Percentiles rank a stretch among this genome's conserved stretches.
phyloP scores from a whole-genome alignment of 2,113 vertebrate genomes.

The Piprites chloris region DNA sequence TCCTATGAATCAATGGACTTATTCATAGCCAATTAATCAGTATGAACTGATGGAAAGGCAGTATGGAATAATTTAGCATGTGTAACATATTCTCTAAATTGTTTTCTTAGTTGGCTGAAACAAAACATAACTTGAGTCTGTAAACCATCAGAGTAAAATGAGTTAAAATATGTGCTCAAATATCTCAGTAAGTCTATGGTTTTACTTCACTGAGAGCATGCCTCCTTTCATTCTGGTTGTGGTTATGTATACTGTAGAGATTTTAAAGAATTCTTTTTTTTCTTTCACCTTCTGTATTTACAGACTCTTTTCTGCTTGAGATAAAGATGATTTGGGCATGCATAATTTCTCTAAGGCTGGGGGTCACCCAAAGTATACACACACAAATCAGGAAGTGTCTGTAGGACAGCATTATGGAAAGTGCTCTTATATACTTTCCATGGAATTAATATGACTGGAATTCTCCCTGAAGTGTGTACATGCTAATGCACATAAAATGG shows the following conservation, averaged over 20 bases:
- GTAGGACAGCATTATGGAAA: background rate
- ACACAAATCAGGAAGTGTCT: background rate
- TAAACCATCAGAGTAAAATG: background rate
- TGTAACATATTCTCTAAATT: background rate
- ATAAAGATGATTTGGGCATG: background rate
- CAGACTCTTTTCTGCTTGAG: background rate
- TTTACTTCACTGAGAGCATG: background rate
- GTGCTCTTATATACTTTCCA: background rate
- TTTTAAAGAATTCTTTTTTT: background rate
- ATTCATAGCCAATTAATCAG: background rate
- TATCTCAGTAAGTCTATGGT: background rate
- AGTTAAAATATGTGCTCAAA: background rate
- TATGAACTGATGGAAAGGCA: background rate
- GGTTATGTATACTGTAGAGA: background rate
- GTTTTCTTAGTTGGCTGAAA: background rate
- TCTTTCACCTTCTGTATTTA: background rate
- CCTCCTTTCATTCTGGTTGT: background rate
- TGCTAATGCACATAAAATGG: accelerated
- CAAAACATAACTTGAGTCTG: background rate
- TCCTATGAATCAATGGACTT: background rate
- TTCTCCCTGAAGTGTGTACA: background rate
- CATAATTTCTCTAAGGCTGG: background rate
- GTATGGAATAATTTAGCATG: background rate
- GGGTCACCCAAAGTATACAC: background rate
- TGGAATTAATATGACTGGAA: background rate